Evolutionary conservation across 1,140 invertebrate species (phyloP).

Genomic region (Notospermus geniculatus): DNA sequence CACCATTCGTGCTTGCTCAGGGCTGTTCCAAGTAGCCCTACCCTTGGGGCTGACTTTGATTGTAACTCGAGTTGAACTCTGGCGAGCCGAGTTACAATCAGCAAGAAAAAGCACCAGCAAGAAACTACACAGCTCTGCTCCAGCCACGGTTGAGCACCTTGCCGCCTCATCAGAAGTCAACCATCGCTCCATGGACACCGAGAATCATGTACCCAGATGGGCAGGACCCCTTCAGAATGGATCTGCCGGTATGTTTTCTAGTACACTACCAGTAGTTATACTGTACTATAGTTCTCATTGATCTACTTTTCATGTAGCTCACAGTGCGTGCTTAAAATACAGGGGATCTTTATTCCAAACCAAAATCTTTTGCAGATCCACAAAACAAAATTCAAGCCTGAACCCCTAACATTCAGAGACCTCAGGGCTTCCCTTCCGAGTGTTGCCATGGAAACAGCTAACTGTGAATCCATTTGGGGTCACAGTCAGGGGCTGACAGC

Average conservation of each 20-base stretch:
- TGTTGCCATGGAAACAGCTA: constrained; percentile 45
- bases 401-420: constrained; percentile 42
- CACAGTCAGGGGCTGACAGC: constrained; percentile 29
- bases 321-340: background rate
- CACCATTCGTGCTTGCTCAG: no score
- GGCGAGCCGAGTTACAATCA: no score
- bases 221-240: constrained; percentile 2
- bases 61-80: no score
- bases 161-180: background rate
- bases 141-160: background rate
- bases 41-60: no score
- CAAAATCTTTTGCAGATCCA: constrained; percentile 28
- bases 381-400: constrained; percentile 24
- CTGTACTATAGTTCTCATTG: no score
- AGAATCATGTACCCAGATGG: background rate
- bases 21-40: no score
- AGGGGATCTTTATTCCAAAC: background rate
- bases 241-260: constrained; percentile 1
- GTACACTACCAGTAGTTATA: no score
- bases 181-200: background rate
- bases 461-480: constrained; percentile 49
- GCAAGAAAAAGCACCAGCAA: background rate
- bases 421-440: constrained; percentile 40
- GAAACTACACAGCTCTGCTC: background rate
- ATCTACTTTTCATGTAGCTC: no score